Percentiles rank a stretch among this genome's conserved stretches.
phyloP scores from a whole-genome alignment of 1,140 invertebrate species.

The Drosophila dunni region DNA sequence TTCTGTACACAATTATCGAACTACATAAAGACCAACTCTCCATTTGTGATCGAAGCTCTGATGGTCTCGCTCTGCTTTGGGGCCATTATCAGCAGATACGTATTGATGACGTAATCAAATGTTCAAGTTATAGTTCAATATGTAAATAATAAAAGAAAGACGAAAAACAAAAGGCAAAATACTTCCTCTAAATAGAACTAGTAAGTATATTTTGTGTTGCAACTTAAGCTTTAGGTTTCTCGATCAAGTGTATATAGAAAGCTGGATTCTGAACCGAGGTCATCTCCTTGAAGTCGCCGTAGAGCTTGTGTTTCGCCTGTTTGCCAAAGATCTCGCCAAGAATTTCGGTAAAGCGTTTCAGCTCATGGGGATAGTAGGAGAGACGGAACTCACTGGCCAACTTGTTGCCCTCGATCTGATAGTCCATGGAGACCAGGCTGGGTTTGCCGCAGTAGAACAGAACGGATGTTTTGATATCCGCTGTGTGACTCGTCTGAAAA shows the following conservation, averaged over 20 bases:
- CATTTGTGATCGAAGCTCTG: constrained; percentile 70
- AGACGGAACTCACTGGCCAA: constrained; percentile 90
- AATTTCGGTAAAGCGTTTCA: constrained; percentile 89
- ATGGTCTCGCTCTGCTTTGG: constrained; percentile 73
- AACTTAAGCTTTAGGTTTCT: constrained; percentile 86
- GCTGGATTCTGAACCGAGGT: constrained; percentile 87
- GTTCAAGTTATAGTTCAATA: constrained; percentile 15
- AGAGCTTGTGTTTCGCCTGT: constrained; percentile 89
- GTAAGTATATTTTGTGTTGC: constrained; percentile 49
- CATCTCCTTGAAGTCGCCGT: constrained; percentile 92
- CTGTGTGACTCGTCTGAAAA: constrained; percentile 91
- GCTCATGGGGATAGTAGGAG: constrained; percentile 93
- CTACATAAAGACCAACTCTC: constrained; percentile 67
- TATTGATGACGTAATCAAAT: constrained; percentile 41
- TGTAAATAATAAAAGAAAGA: constrained; percentile 29
- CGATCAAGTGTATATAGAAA: constrained; percentile 93
- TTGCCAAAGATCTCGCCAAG: constrained; percentile 90
- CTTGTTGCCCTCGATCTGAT: constrained; percentile 88
- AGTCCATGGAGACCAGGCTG: constrained; percentile 91
- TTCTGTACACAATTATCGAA: constrained; percentile 65
- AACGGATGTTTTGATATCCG: constrained; percentile 93
- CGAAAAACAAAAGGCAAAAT: too few relatives aligned
- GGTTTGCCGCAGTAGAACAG: constrained; percentile 90
- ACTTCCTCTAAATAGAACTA: constrained; percentile 50
- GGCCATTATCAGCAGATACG: constrained; percentile 65